Percentiles rank a stretch among this genome's conserved stretches.
These are phyloP conservation scores for Thelaira solivaga DNA, from an alignment of 2,888 invertebrate species.

Conservation along the genomic window DNA sequence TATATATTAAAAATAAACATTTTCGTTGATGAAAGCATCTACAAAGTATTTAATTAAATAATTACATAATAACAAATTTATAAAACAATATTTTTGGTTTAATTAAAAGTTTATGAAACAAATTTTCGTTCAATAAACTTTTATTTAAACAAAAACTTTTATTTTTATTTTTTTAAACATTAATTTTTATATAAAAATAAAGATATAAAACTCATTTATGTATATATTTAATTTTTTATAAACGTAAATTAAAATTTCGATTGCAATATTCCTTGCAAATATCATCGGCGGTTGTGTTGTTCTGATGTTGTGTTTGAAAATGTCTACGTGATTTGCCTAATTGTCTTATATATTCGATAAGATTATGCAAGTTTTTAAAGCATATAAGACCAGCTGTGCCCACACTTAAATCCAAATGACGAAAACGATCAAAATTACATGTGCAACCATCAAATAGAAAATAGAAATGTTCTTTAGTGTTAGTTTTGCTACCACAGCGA, in stretches of 20 bases:
- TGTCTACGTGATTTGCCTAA: slow-evolving; percentile 65
- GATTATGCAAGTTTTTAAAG: slow-evolving; percentile 67
- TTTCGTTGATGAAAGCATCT: no score
- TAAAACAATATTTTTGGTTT: no score
- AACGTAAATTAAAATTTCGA: slow-evolving; percentile 10
- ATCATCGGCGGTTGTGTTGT: slow-evolving; percentile 62
- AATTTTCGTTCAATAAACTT: no score
- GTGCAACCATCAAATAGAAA: slow-evolving; percentile 75
- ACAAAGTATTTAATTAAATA: no score
- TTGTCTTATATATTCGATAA: slow-evolving; percentile 70
- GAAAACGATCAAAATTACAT: slow-evolving; percentile 73
- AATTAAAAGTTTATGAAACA: no score
- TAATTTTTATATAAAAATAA: no score
- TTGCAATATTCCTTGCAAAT: slow-evolving; percentile 68
- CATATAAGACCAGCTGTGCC: slow-evolving; percentile 74
- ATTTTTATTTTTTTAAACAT: no score
- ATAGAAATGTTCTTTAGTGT: slow-evolving; percentile 55
- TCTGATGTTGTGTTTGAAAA: slow-evolving; percentile 16
- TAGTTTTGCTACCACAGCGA: slow-evolving; percentile 42
- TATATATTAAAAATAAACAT: no score
- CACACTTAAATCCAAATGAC: slow-evolving; percentile 72
- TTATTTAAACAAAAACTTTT: no score
- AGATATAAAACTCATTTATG: not conserved
- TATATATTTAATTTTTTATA: not conserved
- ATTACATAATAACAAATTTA: no score